Evolutionary conservation across 1,140 invertebrate species (phyloP), one percentile per base, ranked within the genome.

Genomic region (Rhizoglyphus robini): DNA sequence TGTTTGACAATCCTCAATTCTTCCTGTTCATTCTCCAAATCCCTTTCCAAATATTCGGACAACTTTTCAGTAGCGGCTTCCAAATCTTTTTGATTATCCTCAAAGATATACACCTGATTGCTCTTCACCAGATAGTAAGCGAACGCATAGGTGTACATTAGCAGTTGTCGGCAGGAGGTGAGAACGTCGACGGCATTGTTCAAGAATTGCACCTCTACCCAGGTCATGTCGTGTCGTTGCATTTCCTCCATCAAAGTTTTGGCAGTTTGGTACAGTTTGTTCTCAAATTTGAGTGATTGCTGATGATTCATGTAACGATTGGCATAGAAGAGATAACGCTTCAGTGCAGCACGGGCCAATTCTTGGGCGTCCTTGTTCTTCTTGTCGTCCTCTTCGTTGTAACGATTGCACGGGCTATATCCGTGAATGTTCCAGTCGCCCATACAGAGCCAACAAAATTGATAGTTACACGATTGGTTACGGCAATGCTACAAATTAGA

Each of bases 131-230:
- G 90, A 74, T 94, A 99, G 80, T 99, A 99, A 57, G 96, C 96
- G 79, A 90, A 99, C 13, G 96, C 95, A 81, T 99, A 99, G 59
- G 96, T 99, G 76, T 98, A 99, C 76, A 99, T 94, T 38, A 99
- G 81, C 2, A 96, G 98, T 74, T 98, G 98, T 67, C 96, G 84
- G 76, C 95, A 99, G 74, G 93, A 90, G 60, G 93, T 94, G 57
- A 99, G 79, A 29, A 98, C 79, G 34, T 83, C 81, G 30, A 93
- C 93, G 34, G 94, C 90, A 74, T 90, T 88, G 70, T 93, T 87
- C n/a, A 99, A 81, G 79, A 98, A 97, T 76, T 99, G 95, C 96
- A 96, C 99, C 76, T 99, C 96, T 71, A 99, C 99, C 94, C 95
- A 98, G 1, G 96, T 99, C 4, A 96, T 95, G 72, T 90, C 86